Evolutionary conservation across 2,888 invertebrate species (phyloP).

Genomic region (Trachelus stipa): DNA sequence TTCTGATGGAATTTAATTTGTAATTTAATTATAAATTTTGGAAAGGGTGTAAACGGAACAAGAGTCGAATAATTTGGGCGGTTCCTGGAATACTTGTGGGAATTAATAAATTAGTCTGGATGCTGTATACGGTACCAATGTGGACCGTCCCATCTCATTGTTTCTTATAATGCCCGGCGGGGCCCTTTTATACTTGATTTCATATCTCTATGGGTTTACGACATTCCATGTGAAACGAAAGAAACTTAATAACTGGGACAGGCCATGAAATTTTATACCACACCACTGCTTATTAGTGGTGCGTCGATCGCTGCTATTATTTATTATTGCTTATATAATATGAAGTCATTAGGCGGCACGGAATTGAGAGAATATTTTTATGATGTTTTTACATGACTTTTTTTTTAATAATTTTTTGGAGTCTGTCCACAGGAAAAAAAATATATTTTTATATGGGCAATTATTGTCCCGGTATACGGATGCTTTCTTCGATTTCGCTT

Average conservation of each 20-base stretch:
- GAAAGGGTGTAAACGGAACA: neutral
- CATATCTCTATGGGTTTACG: neutral
- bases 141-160: neutral
- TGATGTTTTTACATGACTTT: neutral
- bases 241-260: slow-evolving; percentile 5
- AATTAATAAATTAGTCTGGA: slow-evolving; percentile 5
- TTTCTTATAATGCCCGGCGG: neutral
- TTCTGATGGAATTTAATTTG: neutral
- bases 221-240: neutral
- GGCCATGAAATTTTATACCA: slow-evolving; percentile 6
- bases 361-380: neutral
- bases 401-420: neutral
- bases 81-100: neutral
- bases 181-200: neutral
- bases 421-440: neutral
- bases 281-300: neutral
- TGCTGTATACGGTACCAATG: neutral
- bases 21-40: neutral
- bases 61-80: neutral
- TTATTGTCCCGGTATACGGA: neutral
- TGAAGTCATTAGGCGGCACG: neutral
- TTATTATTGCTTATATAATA: neutral
- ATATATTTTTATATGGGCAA: neutral
- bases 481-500: neutral
- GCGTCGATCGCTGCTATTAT: neutral